Conservation (phyloP, 2,797 vertebrate genomes). For the Myotis myotis region DNA sequence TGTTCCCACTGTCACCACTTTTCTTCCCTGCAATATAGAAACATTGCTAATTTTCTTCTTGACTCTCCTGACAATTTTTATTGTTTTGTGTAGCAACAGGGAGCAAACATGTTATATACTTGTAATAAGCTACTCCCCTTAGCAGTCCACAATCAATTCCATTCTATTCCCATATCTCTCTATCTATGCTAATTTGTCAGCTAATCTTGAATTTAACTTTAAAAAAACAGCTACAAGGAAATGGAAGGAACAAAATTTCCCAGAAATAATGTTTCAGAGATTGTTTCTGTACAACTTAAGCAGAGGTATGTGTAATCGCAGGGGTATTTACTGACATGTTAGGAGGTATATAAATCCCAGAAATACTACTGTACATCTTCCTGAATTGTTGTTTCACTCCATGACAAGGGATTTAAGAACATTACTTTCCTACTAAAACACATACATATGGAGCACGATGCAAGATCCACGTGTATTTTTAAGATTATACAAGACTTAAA, state of each 20-base stretch:
- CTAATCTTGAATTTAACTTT: background rate
- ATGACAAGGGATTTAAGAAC: conserved; percentile 9
- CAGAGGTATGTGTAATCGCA: background rate
- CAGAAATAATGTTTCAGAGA: background rate
- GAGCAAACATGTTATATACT: background rate
- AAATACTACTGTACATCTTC: background rate
- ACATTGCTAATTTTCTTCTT: background rate
- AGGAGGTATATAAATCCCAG: background rate
- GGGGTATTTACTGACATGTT: background rate
- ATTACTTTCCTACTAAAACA: conserved; percentile 55
- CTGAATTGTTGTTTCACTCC: background rate
- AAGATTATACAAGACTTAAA: background rate
- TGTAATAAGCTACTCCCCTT: background rate
- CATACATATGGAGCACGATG: background rate
- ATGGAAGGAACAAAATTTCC: background rate
- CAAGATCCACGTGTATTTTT: background rate
- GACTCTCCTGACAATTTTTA: background rate
- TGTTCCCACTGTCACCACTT: background rate
- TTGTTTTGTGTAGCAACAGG: background rate
- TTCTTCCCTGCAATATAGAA: background rate
- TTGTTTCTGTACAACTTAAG: conserved; percentile 6
- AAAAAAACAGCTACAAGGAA: background rate
- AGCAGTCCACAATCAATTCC: background rate
- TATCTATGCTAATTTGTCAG: conserved; percentile 8
- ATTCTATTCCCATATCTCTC: background rate